These are phyloP conservation scores for Hirtodrosophila confusa DNA, from an alignment of 2,888 invertebrate species.

Conservation along the genomic window DNA sequence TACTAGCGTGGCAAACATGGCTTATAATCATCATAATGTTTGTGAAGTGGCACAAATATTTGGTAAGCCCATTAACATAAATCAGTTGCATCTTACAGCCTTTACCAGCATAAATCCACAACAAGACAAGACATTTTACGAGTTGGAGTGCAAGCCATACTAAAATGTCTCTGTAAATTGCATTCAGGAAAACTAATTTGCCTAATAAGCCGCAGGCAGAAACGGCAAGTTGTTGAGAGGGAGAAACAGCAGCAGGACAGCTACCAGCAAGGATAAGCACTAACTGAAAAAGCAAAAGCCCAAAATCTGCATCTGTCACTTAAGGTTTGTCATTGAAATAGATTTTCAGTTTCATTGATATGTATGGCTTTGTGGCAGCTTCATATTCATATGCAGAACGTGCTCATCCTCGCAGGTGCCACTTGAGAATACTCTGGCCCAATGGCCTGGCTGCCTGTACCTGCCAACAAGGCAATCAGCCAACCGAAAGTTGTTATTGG, in stretches of 20 bases:
- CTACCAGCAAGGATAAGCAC: slow-evolving; percentile 24
- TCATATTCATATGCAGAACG: slow-evolving; percentile 66
- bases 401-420: slow-evolving; percentile 36
- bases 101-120: slow-evolving; percentile 30
- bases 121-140: slow-evolving; percentile 38
- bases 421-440: slow-evolving; percentile 31
- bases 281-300: slow-evolving; percentile 5
- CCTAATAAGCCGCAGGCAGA: slow-evolving; percentile 43
- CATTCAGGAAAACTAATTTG: slow-evolving; percentile 59
- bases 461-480: background rate
- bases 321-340: slow-evolving; percentile 43
- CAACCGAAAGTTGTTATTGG: slow-evolving; percentile 52
- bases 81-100: slow-evolving; percentile 56
- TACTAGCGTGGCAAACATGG: slow-evolving; percentile 72
- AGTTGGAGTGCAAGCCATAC: slow-evolving; percentile 3
- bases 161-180: slow-evolving; percentile 25
- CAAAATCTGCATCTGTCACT: slow-evolving; percentile 11
- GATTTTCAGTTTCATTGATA: slow-evolving; percentile 55
- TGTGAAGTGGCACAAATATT: slow-evolving; percentile 67
- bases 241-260: slow-evolving; percentile 1
- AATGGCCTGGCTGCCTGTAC: too few relatives aligned
- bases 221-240: slow-evolving; percentile 5
- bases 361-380: slow-evolving; percentile 5
- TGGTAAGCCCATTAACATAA: slow-evolving; percentile 67
- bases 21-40: slow-evolving; percentile 69